phyloP scores from a whole-genome alignment of 2,888 invertebrate species.

The Galeopsomyia nigrocyanea region DNA sequence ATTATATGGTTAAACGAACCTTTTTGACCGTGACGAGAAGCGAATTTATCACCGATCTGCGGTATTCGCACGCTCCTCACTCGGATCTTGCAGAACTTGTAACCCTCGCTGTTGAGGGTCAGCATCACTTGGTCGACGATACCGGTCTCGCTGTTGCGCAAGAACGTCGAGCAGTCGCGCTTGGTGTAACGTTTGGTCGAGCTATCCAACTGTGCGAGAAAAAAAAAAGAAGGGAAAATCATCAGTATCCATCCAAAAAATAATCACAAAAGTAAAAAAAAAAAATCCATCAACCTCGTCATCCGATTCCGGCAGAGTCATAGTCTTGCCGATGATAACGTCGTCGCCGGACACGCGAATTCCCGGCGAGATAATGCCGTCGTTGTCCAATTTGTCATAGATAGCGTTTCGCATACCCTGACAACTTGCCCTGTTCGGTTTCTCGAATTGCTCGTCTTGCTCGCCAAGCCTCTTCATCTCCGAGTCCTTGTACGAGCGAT shows the following conservation, averaged over 20 bases:
- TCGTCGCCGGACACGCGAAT: slow-evolving; percentile 99
- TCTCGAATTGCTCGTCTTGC: slow-evolving; percentile 97
- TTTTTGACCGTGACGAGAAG: slow-evolving; percentile 99
- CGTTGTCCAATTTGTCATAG: slow-evolving; percentile 99
- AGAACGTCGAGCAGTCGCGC: slow-evolving; percentile 96
- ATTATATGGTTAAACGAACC: slow-evolving; percentile 66
- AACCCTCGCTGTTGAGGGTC: slow-evolving; percentile 97
- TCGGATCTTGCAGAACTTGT: slow-evolving; percentile 99
- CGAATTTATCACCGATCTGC: slow-evolving; percentile 99
- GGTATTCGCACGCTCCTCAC: slow-evolving; percentile 99
- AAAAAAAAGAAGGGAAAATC: too few relatives aligned
- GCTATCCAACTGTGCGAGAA: slow-evolving; percentile 78
- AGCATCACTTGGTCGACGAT: slow-evolving; percentile 99
- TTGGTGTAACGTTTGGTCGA: slow-evolving; percentile 91
- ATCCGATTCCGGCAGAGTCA: slow-evolving; percentile 95
- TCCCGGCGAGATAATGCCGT: slow-evolving; percentile 99
- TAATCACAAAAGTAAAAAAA: background rate
- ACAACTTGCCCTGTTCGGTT: slow-evolving; percentile 93
- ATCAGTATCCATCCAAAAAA: background rate
- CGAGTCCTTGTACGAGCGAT: slow-evolving; percentile 95
- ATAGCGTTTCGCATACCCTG: slow-evolving; percentile 98
- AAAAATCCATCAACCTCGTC: slow-evolving; percentile 80
- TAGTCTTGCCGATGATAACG: slow-evolving; percentile 99
- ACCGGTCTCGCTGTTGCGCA: slow-evolving; percentile 98
- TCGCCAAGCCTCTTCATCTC: slow-evolving; percentile 94